Conservation (phyloP, 2,888 invertebrate species). For the Xanthorhoe spadicearia region DNA sequence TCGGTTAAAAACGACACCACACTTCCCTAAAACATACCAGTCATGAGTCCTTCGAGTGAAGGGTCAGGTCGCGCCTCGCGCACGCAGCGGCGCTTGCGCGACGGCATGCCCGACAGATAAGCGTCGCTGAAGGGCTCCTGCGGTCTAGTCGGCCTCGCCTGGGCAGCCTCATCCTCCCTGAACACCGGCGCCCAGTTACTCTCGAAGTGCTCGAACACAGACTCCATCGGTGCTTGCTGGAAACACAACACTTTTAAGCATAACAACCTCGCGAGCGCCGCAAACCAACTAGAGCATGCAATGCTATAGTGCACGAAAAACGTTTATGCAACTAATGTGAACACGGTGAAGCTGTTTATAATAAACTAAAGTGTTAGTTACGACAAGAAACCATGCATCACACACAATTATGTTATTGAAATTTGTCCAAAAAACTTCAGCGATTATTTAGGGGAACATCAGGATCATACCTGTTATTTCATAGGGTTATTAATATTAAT, state of each 20-base stretch:
- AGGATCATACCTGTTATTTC: not conserved
- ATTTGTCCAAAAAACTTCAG: slow-evolving; percentile 26
- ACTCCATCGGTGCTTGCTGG: slow-evolving; percentile 67
- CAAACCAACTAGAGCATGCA: slow-evolving; percentile 18
- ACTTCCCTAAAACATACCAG: slow-evolving; percentile 49
- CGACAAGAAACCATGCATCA: slow-evolving; percentile 15
- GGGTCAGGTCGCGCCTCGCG: slow-evolving; percentile 62
- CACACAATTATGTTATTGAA: slow-evolving; percentile 5
- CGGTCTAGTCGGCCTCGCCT: slow-evolving; percentile 70
- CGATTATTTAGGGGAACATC: slow-evolving; percentile 1
- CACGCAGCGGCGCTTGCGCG: slow-evolving; percentile 92
- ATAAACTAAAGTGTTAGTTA: not conserved
- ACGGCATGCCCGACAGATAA: slow-evolving; percentile 95
- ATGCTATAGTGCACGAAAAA: slow-evolving; percentile 15
- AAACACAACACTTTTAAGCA: slow-evolving; percentile 20
- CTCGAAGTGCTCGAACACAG: slow-evolving; percentile 74
- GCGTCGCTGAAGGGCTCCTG: slow-evolving; percentile 92
- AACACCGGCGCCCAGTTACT: slow-evolving; percentile 94
- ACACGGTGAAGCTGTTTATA: slow-evolving; percentile 15
- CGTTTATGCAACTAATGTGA: slow-evolving; percentile 4
- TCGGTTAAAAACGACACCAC: too few species aligned
- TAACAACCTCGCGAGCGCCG: not conserved
- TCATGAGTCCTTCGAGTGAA: slow-evolving; percentile 62
- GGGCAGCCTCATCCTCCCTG: slow-evolving; percentile 90
- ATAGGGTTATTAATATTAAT: not conserved